A percentile compares a stretch with the other conserved stretches of the same genome.
These are phyloP conservation scores for Allacma fusca DNA, from an alignment of 2,888 invertebrate genomes.

Conservation along the genomic window DNA sequence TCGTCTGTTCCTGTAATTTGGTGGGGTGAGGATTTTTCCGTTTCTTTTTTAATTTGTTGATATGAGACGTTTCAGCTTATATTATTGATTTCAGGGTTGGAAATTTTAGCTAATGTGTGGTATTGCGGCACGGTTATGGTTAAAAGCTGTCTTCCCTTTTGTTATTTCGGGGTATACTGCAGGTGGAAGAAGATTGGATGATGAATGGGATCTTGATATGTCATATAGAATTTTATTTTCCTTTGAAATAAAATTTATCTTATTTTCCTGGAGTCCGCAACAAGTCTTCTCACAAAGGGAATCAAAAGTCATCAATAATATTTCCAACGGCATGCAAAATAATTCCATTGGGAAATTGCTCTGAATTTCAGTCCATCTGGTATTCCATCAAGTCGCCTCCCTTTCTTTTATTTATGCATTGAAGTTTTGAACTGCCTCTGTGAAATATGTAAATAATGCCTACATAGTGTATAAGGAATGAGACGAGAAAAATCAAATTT, in stretches of 20 bases:
- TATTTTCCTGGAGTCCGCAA: not conserved
- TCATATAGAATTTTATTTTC: not conserved
- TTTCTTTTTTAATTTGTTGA: too few relatives aligned
- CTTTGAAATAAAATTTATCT: not conserved
- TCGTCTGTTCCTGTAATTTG: too few relatives aligned
- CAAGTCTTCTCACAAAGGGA: constrained; percentile 7
- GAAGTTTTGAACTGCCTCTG: not conserved
- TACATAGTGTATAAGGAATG: not conserved
- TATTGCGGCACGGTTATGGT: too few relatives aligned
- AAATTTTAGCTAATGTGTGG: too few relatives aligned
- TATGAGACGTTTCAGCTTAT: too few relatives aligned
- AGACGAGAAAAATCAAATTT: constrained; percentile 4
- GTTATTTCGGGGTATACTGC: too few relatives aligned
- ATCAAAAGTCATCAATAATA: constrained; percentile 32
- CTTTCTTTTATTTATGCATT: constrained; percentile 22
- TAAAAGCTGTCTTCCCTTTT: too few relatives aligned
- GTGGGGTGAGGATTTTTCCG: not conserved
- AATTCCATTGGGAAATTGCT: constrained; percentile 34
- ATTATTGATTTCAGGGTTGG: too few relatives aligned
- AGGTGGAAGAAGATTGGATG: too few relatives aligned
- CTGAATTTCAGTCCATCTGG: constrained; percentile 17
- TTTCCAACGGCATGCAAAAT: constrained; percentile 24
- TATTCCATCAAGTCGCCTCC: constrained; percentile 7
- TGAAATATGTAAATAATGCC: constrained; percentile 2
- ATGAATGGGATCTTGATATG: too few relatives aligned